A percentile compares a stretch with the other conserved stretches of the same genome.
Conservation (phyloP, 2,888 invertebrate genomes). For the Taphrorychus bicolor region DNA sequence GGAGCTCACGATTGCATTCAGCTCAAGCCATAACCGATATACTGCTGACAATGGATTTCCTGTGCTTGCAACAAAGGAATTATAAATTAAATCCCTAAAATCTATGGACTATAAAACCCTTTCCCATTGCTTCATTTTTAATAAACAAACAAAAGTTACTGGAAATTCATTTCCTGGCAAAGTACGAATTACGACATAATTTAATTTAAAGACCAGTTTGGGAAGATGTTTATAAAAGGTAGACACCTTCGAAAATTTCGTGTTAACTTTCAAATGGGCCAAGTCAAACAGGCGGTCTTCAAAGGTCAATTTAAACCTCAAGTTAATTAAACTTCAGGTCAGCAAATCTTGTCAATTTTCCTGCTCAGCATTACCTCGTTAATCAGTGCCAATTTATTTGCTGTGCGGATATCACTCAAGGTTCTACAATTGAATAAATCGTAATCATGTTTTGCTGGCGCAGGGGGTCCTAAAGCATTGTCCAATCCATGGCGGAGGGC, state of each 20-base stretch:
- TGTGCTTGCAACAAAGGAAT: no score
- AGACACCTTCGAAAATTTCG: neutral
- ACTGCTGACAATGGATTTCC: no score
- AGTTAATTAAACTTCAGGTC: slow-evolving; percentile 1
- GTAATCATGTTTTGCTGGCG: slow-evolving; percentile 17
- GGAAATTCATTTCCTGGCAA: no score
- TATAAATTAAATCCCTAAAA: no score
- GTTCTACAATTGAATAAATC: slow-evolving; percentile 24
- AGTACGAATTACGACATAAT: no score
- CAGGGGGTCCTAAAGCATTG: slow-evolving; percentile 18
- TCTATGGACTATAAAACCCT: no score
- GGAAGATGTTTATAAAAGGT: no score
- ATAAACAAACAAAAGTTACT: no score
- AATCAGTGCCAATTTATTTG: slow-evolving; percentile 19
- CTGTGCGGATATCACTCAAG: slow-evolving; percentile 8
- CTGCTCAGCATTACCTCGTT: neutral
- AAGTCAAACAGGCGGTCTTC: neutral
- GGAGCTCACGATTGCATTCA: no score
- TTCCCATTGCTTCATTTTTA: no score
- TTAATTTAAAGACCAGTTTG: no score
- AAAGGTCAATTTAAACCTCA: neutral
- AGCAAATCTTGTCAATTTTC: neutral
- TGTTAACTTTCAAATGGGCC: neutral
- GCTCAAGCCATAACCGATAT: no score
- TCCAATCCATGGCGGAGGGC: slow-evolving; percentile 17